phyloP scores from a whole-genome alignment of 2,888 invertebrate species.

The Clostera curtula region DNA sequence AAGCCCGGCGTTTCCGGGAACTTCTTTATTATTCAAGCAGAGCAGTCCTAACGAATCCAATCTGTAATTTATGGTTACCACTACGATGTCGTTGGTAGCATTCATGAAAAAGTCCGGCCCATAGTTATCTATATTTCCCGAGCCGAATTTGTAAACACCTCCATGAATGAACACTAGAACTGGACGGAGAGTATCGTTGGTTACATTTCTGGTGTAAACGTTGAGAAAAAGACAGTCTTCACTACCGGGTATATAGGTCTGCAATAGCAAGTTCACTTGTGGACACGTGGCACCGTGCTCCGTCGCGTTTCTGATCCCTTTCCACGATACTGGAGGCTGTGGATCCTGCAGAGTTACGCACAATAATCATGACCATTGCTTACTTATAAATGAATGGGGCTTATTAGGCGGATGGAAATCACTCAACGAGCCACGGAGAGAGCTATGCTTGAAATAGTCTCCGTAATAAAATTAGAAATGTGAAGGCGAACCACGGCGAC shows the following conservation, averaged over 20 bases:
- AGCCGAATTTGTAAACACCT: not conserved
- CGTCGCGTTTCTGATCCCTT: conserved; percentile 6
- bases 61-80: not conserved
- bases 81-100: not conserved
- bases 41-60: conserved; percentile 1
- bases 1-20: conserved; percentile 33
- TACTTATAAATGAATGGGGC: no score
- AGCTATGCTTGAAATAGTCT: no score
- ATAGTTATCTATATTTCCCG: not conserved
- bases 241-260: conserved; percentile 9
- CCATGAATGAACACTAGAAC: conserved; percentile 20
- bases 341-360: conserved; percentile 9
- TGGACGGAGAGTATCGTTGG: conserved; percentile 1
- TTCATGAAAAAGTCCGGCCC: conserved; percentile 1
- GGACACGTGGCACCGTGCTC: conserved; percentile 8
- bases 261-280: conserved; percentile 5
- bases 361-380: no score
- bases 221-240: conserved; percentile 25
- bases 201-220: conserved; percentile 7
- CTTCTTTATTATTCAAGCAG: conserved; percentile 20
- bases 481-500: no score
- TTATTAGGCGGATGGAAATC: no score
- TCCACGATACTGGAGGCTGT: conserved; percentile 6
- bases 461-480: no score
- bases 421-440: no score